These are phyloP conservation scores for Acanthornis magna DNA, from an alignment of 2,797 vertebrate species.

Conservation along the genomic window DNA sequence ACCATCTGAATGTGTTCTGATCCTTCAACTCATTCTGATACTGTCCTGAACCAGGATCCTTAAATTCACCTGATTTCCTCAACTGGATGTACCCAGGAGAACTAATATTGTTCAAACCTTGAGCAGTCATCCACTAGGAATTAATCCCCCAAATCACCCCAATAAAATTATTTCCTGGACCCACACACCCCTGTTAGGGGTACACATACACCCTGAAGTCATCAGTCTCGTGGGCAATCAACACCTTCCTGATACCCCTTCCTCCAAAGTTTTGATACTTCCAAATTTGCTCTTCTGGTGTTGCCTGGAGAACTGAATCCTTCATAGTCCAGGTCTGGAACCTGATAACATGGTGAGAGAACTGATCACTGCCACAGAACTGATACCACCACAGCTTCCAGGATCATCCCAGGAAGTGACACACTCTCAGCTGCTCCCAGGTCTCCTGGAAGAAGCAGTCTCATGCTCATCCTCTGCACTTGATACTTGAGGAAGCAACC, in stretches of 20 bases:
- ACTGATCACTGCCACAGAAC: background rate
- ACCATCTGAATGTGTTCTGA: background rate
- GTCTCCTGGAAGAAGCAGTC: background rate
- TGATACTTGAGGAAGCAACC: background rate
- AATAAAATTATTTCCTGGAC: background rate
- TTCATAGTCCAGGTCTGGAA: background rate
- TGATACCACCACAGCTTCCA: background rate
- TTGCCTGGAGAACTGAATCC: background rate
- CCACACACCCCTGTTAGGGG: no score
- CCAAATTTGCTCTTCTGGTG: background rate
- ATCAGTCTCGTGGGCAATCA: background rate
- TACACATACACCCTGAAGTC: background rate
- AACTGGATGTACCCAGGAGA: background rate
- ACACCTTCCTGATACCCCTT: background rate
- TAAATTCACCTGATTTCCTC: background rate
- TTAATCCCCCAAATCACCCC: background rate
- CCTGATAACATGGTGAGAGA: background rate
- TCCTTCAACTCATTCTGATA: background rate
- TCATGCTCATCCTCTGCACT: background rate
- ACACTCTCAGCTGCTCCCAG: background rate
- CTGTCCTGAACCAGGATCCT: background rate
- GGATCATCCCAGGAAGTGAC: background rate
- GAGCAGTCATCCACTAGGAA: background rate
- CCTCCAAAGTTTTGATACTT: background rate
- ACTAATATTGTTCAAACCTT: background rate